Evolutionary conservation across 2,888 invertebrate genomes (phyloP), one percentile per base, ranked within the genome.

Genomic region (Agrochola circellaris): DNA sequence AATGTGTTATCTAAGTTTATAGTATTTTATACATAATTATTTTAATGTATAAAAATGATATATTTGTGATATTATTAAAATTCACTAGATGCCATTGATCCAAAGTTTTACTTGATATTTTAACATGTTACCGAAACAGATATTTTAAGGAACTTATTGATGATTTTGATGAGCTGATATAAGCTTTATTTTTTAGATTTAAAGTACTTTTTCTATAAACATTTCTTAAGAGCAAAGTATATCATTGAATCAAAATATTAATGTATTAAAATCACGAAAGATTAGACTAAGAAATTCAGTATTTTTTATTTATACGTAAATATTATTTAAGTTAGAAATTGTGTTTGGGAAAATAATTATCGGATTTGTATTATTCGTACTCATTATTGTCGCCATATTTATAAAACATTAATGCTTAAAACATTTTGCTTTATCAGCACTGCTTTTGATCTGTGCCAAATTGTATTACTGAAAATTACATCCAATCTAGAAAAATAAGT

Each of bases 51-150:
- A 72, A 17, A 73, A 30, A 74, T 79, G 66, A 81, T 82, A 84
- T 85, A 86, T 86, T 85, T 90, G 85, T 88, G 84, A 88, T 88
- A 84, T 86, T 88, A 84, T 86, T 78, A 71, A 77, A 79, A 68
- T 79, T 84, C 85, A 87, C 84, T 85, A 72, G 82, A 92, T 89
- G 92, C 91, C 91, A 92, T 92, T 82, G 76, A 82, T 89, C 90
- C 90, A 91, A 91, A 92, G 89, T 84, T 79, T 84, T 81, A 79
- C 58, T 78, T 82, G 72, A 84, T 86, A 85, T 84, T 82, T 73
- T 60, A 73, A 75, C 42, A 79, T 71, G 77, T 86, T 88, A 83
- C 83, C 83, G 81, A 79, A 64, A 61, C 66, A n/a, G 64, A 83
- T 85, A 85, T 71, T 77, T 58, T 83, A 69, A 71, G 34, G 34